Conservation (phyloP, 2,113 vertebrate species). For the Regulus satrapa region DNA sequence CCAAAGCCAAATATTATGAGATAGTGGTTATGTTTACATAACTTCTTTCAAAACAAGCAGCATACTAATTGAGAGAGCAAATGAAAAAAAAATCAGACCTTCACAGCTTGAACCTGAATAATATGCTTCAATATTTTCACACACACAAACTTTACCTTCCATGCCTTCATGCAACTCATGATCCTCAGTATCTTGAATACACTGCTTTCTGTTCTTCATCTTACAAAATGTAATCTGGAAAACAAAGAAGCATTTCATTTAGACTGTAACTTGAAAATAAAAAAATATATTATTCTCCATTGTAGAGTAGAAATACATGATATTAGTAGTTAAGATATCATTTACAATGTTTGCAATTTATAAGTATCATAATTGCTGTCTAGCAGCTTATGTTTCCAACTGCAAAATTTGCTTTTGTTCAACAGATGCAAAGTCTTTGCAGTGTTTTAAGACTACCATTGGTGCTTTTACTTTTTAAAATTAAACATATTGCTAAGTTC, state of each 20-base stretch:
- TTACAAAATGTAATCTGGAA: constrained; percentile 44
- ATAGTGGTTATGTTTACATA: background rate
- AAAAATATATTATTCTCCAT: background rate
- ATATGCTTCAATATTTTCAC: background rate
- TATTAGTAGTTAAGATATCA: background rate
- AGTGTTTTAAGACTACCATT: background rate
- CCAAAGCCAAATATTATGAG: background rate
- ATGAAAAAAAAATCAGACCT: background rate
- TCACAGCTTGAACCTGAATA: background rate
- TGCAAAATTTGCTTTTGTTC: background rate
- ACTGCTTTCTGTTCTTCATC: constrained; percentile 72
- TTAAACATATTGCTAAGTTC: background rate
- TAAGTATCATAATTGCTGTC: background rate
- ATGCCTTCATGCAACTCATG: constrained; percentile 55
- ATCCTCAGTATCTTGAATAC: constrained; percentile 50
- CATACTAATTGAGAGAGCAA: background rate
- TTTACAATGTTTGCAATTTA: background rate
- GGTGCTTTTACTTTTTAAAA: background rate
- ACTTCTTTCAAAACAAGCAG: background rate
- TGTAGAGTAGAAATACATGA: background rate
- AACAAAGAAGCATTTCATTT: background rate
- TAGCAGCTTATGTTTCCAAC: background rate
- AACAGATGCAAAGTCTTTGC: background rate
- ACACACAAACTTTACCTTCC: constrained; percentile 65
- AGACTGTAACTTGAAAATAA: background rate